Base-by-base conservation (phyloP, 2,797 vertebrate genomes). In the Kryptopterus vitreolus region DNA sequence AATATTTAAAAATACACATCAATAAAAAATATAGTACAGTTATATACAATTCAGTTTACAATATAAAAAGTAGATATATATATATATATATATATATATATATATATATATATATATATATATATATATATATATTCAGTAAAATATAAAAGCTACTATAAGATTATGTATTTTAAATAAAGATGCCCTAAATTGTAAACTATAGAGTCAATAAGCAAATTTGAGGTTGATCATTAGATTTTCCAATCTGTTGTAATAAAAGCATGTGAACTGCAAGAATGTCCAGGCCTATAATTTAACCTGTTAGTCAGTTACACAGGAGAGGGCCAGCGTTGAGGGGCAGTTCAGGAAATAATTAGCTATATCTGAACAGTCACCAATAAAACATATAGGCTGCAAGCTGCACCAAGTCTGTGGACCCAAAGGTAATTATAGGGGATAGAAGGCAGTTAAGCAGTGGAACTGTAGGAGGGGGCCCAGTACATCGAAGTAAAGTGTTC, bases 271-370 rank as follows among this genome's bases (percentile, higher is more conserved):
- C 83, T 87, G 86, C 85, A 90, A 86, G 87, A 88, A 86, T 85
- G 89, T 91, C 89, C 84, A 87, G 88, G 88, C 88, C 86, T 85
- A 91, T 91, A 90, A 91, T 88, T 83, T 87, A 82, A 81, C 78
- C 88, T 33, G 87, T 93, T 92, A 90, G 89, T 93, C 91, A 92
- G 90, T 86, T 87, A 88, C 55, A 75, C 86, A 86, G 88, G 83
- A 81, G 76, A 78, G 43, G 69, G 78, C 57, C 58, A 68, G 75
- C 22, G 12, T 35, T 43, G 26, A 80, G 84, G 89, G 89, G 85
- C 89, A 88, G 89, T 87, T 93, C 85, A 92, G 92, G 92, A 94
- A 92, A 91, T 91, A 93, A 94, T 94, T 93, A 93, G 92, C 87
- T 87, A 83, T 88, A 88, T 91, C 90, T 85, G 89, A 91, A 89